phyloP scores from a whole-genome alignment of 2,797 vertebrate genomes.

The Falco rusticolus region DNA sequence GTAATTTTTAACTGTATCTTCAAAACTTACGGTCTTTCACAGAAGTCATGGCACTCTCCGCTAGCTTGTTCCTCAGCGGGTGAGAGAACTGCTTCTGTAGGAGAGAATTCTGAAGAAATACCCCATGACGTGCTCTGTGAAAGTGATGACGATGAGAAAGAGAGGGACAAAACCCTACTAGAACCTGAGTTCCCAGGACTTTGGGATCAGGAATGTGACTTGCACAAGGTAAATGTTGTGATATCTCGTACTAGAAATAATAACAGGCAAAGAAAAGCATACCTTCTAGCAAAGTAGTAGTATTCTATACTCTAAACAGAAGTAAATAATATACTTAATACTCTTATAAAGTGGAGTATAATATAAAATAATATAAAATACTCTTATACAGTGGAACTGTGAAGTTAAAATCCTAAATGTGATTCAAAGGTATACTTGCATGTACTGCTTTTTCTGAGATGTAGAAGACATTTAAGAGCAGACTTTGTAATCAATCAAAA shows the following conservation, averaged over 20 bases:
- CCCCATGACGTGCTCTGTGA: background rate
- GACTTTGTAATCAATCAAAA: background rate
- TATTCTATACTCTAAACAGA: too few species aligned
- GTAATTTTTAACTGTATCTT: background rate
- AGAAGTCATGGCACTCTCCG: background rate
- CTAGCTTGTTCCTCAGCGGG: conserved; percentile 48
- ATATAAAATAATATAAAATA: too few species aligned
- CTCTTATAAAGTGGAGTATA: too few species aligned
- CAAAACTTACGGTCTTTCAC: background rate
- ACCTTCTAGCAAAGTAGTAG: too few species aligned
- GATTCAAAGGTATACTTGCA: too few species aligned
- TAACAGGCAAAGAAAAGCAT: too few species aligned
- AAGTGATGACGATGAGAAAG: background rate
- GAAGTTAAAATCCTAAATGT: too few species aligned
- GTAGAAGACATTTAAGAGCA: too few species aligned
- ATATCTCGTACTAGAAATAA: background rate
- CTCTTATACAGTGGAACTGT: too few species aligned
- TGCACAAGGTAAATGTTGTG: conserved; percentile 64
- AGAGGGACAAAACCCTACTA: conserved; percentile 66
- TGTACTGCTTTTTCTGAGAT: too few species aligned
- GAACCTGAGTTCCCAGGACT: conserved; percentile 88
- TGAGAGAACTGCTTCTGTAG: background rate
- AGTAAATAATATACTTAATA: too few species aligned
- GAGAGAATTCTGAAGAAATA: background rate
- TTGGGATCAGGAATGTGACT: conserved; percentile 76